phyloP scores from a whole-genome alignment of 2,113 vertebrate species.

The Xiphophorus hellerii region DNA sequence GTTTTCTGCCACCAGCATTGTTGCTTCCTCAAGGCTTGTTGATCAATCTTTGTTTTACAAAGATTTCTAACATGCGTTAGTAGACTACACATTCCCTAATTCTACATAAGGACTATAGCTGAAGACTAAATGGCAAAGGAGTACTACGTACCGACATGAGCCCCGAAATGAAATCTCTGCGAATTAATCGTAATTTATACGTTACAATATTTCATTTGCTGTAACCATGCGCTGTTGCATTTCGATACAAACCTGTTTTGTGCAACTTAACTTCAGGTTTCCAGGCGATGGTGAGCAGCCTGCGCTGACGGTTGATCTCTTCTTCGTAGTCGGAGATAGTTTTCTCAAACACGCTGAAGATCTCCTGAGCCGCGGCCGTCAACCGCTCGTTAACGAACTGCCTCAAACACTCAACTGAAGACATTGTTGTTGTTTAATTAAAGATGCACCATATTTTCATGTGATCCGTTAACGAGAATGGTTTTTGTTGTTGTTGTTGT shows the following conservation, averaged over 20 bases:
- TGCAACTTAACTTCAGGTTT: constrained; percentile 31
- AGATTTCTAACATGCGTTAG: too few species aligned
- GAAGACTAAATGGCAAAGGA: too few species aligned
- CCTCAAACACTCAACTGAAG: constrained; percentile 12
- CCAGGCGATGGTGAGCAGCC: constrained; percentile 23
- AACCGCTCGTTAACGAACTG: constrained; percentile 39
- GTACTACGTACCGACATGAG: background rate
- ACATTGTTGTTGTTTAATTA: constrained; percentile 5
- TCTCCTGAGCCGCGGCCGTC: constrained; percentile 40
- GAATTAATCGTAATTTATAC: background rate
- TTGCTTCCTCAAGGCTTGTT: too few species aligned
- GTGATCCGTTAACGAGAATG: background rate
- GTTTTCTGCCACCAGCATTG: too few species aligned
- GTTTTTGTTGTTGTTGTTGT: background rate
- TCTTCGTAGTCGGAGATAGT: constrained; percentile 39
- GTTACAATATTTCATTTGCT: rapidly evolving
- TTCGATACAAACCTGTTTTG: constrained; percentile 20
- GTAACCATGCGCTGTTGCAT: background rate
- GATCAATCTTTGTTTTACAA: too few species aligned
- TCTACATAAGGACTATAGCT: too few species aligned
- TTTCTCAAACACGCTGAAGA: constrained; percentile 27
- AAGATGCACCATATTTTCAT: rapidly evolving
- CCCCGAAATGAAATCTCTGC: background rate
- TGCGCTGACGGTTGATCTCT: constrained; percentile 43
- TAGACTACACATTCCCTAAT: too few species aligned